These are phyloP conservation scores for Geopemphigus sp. DNA, from an alignment of 1,140 invertebrate genomes.

Conservation along the genomic window DNA sequence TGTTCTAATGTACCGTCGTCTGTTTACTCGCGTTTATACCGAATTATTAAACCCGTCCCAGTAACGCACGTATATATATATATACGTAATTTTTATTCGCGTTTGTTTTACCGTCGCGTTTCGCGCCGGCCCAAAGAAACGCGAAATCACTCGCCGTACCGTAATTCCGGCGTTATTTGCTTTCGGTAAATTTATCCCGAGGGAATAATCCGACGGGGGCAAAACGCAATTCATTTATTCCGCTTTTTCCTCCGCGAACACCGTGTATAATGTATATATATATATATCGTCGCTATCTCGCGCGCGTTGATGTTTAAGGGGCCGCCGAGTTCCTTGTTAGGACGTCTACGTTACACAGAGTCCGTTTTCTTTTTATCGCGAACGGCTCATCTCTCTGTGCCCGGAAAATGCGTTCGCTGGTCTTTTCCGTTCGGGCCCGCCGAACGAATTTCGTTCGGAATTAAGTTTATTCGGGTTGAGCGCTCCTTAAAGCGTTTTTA, in stretches of 20 bases:
- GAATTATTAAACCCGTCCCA: background rate
- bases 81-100: background rate
- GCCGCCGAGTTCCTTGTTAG: slow-evolving; percentile 28
- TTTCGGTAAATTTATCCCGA: slow-evolving; percentile 37
- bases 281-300: background rate
- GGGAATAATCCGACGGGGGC: slow-evolving; percentile 33
- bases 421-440: background rate
- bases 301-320: slow-evolving; percentile 17
- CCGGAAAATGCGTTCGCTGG: background rate
- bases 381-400: slow-evolving; percentile 8
- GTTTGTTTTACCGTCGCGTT: background rate
- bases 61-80: background rate
- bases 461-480: slow-evolving; percentile 41
- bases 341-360: slow-evolving; percentile 25
- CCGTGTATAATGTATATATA: no score
- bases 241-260: background rate
- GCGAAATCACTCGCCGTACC: slow-evolving; percentile 43
- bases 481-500: slow-evolving; percentile 26
- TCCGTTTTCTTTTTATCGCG: slow-evolving; percentile 42
- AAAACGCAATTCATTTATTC: slow-evolving; percentile 40
- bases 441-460: slow-evolving; percentile 26
- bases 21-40: background rate
- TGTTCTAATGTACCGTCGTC: background rate
- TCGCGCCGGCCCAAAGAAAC: slow-evolving; percentile 18
- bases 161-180: slow-evolving; percentile 23